Conservation (phyloP, 1,140 invertebrate species). For the Gryllus bimaculatus region DNA sequence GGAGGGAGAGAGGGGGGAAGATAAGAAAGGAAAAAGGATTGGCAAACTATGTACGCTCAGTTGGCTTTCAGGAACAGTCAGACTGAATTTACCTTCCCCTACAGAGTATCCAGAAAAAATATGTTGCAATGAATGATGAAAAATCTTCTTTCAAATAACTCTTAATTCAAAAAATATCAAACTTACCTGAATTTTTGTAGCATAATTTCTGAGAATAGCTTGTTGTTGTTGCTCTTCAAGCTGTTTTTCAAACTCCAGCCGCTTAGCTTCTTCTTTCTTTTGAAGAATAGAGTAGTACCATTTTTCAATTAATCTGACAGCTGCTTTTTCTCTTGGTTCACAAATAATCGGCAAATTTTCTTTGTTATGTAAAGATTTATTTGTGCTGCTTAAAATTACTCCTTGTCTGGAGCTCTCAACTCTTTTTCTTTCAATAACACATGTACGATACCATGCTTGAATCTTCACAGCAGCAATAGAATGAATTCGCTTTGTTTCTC, state of each 20-base stretch:
- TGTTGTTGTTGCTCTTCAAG: not conserved
- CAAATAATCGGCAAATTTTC: not conserved
- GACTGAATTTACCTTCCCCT: too few species aligned
- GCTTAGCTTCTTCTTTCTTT: constrained; percentile 23
- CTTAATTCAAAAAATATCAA: not conserved
- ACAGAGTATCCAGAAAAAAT: not conserved
- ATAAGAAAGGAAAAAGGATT: too few species aligned
- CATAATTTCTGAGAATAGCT: constrained; percentile 34
- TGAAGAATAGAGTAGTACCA: not conserved
- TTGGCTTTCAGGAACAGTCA: too few species aligned
- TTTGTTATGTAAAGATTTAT: not conserved
- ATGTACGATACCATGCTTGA: constrained; percentile 29
- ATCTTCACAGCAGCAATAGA: constrained; percentile 30
- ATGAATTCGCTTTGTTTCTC: constrained; percentile 29
- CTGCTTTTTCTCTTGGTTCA: not conserved
- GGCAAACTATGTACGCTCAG: too few species aligned
- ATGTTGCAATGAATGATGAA: too few species aligned
- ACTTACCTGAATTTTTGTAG: constrained; percentile 49
- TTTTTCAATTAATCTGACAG: not conserved
- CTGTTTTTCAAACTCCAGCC: not conserved
- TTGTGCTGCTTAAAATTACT: not conserved
- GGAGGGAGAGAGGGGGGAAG: too few species aligned
- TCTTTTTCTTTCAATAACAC: constrained; percentile 30
- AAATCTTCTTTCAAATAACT: not conserved
- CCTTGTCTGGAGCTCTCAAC: constrained; percentile 25